These are phyloP conservation scores for Chironomus tepperi DNA, from an alignment of 1,140 invertebrate species.

Conservation along the genomic window DNA sequence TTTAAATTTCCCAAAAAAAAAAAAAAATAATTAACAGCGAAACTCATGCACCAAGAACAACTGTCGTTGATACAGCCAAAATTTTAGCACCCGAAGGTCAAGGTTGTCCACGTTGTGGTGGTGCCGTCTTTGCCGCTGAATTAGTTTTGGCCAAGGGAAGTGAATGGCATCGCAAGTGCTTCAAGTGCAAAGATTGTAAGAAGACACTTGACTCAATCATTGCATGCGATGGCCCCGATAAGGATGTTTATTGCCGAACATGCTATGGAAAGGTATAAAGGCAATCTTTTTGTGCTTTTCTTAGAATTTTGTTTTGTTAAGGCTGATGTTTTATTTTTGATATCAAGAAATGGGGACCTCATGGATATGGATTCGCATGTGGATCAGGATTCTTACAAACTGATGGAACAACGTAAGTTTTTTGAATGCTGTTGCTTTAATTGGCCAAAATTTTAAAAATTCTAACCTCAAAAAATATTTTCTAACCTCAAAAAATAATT, in stretches of 20 bases:
- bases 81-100: constrained; percentile 75
- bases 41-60: constrained; percentile 59
- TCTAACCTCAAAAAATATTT: not conserved
- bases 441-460: not conserved
- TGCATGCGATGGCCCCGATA: constrained; percentile 83
- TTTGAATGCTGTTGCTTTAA: not conserved
- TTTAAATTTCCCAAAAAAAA: not conserved
- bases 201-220: constrained; percentile 89
- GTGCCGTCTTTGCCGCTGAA: constrained; percentile 83
- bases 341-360: constrained; percentile 86
- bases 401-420: constrained; percentile 71
- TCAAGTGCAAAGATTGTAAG: constrained; percentile 90
- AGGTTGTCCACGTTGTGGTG: constrained; percentile 82
- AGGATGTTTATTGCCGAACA: constrained; percentile 87
- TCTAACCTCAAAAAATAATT: constrained; percentile 16
- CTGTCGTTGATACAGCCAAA: constrained; percentile 65
- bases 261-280: constrained; percentile 54
- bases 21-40: constrained; percentile 35
- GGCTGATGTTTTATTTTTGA: constrained; percentile 33
- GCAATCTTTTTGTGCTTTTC: not conserved
- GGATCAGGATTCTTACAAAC: constrained; percentile 89
- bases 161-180: constrained; percentile 97
- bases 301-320: constrained; percentile 27
- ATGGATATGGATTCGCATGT: constrained; percentile 90
- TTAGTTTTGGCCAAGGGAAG: constrained; percentile 77